Conservation (phyloP, 2,888 invertebrate genomes). For the Choristoneura rosaceana region DNA sequence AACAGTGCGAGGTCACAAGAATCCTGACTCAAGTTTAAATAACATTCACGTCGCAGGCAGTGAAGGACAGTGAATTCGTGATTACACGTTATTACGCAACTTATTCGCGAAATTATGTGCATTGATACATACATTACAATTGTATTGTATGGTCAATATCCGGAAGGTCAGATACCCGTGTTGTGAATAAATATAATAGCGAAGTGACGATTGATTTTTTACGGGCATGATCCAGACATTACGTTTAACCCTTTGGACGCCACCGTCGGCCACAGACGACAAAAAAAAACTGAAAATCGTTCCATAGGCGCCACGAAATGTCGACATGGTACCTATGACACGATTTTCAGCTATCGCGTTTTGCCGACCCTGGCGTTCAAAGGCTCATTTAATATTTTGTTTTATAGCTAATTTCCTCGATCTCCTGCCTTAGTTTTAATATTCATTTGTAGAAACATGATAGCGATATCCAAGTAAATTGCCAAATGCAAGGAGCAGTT, state of each 20-base stretch:
- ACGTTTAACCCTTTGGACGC: too few relatives aligned
- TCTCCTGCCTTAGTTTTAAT: too few relatives aligned
- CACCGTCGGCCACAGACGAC: too few relatives aligned
- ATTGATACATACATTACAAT: conserved; percentile 32
- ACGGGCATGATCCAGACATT: neutral
- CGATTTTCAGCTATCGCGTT: too few relatives aligned
- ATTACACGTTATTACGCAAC: conserved; percentile 11
- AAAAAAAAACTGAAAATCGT: too few relatives aligned
- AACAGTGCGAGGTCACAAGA: neutral
- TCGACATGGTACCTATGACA: too few relatives aligned
- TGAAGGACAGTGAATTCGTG: neutral
- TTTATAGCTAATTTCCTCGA: neutral
- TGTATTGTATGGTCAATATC: conserved; percentile 19
- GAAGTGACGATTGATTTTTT: neutral
- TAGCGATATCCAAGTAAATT: too few relatives aligned
- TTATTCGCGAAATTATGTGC: conserved; percentile 23
- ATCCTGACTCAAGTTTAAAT: neutral
- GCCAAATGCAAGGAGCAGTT: too few relatives aligned
- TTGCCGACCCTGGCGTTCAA: too few relatives aligned
- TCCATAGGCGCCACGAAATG: too few relatives aligned
- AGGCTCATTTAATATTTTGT: neutral
- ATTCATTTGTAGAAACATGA: too few relatives aligned
- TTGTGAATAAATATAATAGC: conserved; percentile 2
- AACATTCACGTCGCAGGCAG: neutral
- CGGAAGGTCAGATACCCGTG: conserved; percentile 18